Conservation (phyloP, 2,113 vertebrate genomes). For the Grammomys dolichurus region DNA sequence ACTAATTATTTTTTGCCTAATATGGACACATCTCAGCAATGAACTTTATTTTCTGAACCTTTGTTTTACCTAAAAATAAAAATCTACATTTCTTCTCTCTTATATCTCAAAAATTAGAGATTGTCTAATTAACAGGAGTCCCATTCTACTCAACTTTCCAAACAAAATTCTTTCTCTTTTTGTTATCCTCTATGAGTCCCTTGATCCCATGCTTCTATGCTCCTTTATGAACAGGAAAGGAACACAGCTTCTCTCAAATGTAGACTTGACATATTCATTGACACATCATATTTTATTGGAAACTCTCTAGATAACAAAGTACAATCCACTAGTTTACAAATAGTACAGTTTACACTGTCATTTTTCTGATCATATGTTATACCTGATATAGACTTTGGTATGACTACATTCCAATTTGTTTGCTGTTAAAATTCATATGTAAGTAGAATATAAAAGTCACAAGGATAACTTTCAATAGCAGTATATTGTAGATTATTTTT, state of each 20-base stretch:
- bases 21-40: neutral
- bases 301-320: neutral
- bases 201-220: neutral
- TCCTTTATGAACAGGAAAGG: neutral
- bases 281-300: neutral
- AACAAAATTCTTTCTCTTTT: neutral
- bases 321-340: neutral
- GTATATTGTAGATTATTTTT: slow-evolving; percentile 22
- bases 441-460: neutral
- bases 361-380: neutral
- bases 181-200: neutral
- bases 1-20: neutral
- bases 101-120: neutral
- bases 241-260: neutral
- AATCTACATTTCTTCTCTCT: neutral
- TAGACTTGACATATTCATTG: neutral
- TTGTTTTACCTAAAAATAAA: neutral
- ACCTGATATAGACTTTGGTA: neutral
- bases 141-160: neutral
- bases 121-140: neutral
- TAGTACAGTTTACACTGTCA: neutral
- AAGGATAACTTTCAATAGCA: neutral
- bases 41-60: slow-evolving; percentile 13
- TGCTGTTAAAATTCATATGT: neutral
- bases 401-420: neutral